Evolutionary conservation across 2,888 invertebrate species (phyloP).

Genomic region (Drosophila cognata): DNA sequence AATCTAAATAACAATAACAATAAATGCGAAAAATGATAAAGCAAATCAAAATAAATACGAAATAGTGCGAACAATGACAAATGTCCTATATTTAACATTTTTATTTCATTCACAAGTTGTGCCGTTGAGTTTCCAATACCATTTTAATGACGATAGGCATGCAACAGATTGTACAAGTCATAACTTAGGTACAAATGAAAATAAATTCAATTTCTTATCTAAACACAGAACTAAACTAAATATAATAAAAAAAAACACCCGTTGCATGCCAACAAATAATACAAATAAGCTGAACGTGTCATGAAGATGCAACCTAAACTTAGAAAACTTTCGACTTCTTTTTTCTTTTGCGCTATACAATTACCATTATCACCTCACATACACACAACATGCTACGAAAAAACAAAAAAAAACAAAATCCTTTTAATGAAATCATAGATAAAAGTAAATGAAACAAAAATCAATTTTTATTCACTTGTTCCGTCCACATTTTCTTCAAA

Average conservation of each 20-base stretch:
- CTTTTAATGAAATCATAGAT: constrained; percentile 4
- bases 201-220: constrained; percentile 22
- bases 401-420: constrained; percentile 14
- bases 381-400: constrained; percentile 20
- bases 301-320: constrained; percentile 31
- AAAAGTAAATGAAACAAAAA: constrained; percentile 11
- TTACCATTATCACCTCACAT: constrained; percentile 20
- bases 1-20: background rate
- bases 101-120: constrained; percentile 35
- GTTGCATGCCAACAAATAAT: constrained; percentile 53
- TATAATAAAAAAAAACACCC: background rate
- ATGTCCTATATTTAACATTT: constrained; percentile 83
- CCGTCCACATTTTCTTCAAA: constrained; percentile 51
- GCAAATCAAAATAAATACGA: background rate
- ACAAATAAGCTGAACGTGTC: constrained; percentile 29
- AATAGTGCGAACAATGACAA: constrained; percentile 28
- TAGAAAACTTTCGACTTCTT: constrained; percentile 15
- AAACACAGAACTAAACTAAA: constrained; percentile 30
- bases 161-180: constrained; percentile 43
- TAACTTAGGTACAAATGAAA: constrained; percentile 35
- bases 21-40: background rate
- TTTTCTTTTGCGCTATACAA: constrained; percentile 31
- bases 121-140: constrained; percentile 41
- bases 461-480: constrained; percentile 45
- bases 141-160: constrained; percentile 59